Evolutionary conservation across 1,140 invertebrate genomes (phyloP), one percentile per base, ranked within the genome.

Genomic region (Aphaenogaster floridana): DNA sequence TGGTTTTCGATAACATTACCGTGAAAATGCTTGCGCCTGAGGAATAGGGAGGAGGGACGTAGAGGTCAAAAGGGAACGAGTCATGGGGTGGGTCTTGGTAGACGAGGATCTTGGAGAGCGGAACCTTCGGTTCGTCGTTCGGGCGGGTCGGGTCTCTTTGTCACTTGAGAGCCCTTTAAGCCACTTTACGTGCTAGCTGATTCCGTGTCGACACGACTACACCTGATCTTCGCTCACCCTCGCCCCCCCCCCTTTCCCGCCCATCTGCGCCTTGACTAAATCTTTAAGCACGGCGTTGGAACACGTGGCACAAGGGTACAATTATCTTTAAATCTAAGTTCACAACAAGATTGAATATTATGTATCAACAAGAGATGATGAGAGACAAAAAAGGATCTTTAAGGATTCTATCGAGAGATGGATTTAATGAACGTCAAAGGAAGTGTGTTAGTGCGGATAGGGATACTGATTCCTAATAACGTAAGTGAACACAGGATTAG

Each of bases 391-490:
- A 50, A 28, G 5, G 0, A 9, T 45, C 28, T 15, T 42, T 59
- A 59, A 11, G 21, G 28, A 28, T 59, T 28, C 21, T 59, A 13
- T 59, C 8, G 21, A 59, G 21, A 59, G 57, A 59, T 59, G 3
- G 9, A 28, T n/a, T 61, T 83, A 59, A 71, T n/a, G 8, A 83
- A 45, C 36, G 3, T n/a, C 7, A 1, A 36, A 13, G 45, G 11
- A 13, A 36, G 21, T 2, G 17, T 54, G 17, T 36, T 45, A n/a
- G 36, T n/a, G 36, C 52, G 50, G 28, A 28, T 28, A 42, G 28
- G 36, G 34, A 17, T 36, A 15, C 57, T n/a, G 50, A 74, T 74
- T 93, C 90, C 87, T 93, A 93, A 93, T 93, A 93, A 93, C 61
- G 84, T 86, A 88, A 89, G 52, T 89, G 85, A 69, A 42, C 81